Conservation (phyloP, 2,888 invertebrate genomes). For the Scaptomyza cyrtandrae region DNA sequence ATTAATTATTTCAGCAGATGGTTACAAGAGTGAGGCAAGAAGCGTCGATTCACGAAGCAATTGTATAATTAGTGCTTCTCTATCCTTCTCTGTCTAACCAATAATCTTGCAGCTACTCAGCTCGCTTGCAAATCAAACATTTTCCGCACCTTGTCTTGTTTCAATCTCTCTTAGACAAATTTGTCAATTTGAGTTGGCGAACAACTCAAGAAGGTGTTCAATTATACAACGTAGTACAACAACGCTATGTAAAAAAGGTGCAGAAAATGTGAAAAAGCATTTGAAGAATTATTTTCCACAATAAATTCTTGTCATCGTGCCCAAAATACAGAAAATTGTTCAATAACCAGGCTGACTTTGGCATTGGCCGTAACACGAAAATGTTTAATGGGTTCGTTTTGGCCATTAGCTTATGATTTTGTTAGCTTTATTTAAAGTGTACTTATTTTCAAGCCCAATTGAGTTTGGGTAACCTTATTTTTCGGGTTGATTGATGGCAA, state of each 20-base stretch:
- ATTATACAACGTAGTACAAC: conserved; percentile 59
- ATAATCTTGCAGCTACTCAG: background rate
- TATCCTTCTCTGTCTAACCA: background rate
- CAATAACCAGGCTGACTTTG: conserved; percentile 33
- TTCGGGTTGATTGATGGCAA: background rate
- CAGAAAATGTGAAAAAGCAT: conserved; percentile 46
- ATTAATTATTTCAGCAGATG: conserved; percentile 65
- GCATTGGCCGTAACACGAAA: conserved; percentile 16
- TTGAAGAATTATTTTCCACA: conserved; percentile 50
- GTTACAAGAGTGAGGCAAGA: background rate
- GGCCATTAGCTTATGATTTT: background rate
- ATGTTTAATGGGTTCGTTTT: conserved; percentile 11
- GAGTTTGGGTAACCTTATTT: background rate
- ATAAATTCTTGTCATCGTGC: conserved; percentile 35
- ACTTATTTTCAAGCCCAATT: conserved; percentile 11
- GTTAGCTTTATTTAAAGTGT: conserved; percentile 13
- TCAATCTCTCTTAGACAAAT: conserved; percentile 40
- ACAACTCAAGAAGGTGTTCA: conserved; percentile 66
- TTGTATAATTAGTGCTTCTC: conserved; percentile 57
- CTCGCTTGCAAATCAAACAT: conserved; percentile 16
- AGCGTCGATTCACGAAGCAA: conserved; percentile 36
- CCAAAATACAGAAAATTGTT: conserved; percentile 45
- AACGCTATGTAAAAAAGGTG: conserved; percentile 21
- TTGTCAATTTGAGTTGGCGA: conserved; percentile 60
- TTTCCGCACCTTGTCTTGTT: conserved; percentile 33